Percentiles rank a stretch among this genome's conserved stretches.
These are phyloP conservation scores for Myrmecobius fasciatus DNA, from an alignment of 2,113 vertebrate genomes.

Conservation along the genomic window DNA sequence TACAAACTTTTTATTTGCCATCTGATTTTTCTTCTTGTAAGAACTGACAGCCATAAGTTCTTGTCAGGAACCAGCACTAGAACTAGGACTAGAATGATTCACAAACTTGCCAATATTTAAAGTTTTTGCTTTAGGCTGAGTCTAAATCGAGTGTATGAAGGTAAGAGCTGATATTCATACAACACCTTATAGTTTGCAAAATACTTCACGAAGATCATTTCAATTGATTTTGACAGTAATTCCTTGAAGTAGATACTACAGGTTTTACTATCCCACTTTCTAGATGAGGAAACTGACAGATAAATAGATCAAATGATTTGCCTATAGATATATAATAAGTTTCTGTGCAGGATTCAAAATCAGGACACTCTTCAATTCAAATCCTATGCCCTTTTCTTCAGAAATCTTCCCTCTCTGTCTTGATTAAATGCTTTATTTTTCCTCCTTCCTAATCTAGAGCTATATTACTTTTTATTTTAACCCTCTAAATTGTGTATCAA, in stretches of 20 bases:
- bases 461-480: background rate
- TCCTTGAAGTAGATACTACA: background rate
- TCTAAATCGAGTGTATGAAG: conserved; percentile 33
- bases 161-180: background rate
- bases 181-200: background rate
- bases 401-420: background rate
- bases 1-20: conserved; percentile 2
- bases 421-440: background rate
- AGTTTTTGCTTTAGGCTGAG: background rate
- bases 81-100: background rate
- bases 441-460: background rate
- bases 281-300: background rate
- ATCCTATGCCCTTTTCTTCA: background rate
- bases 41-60: background rate
- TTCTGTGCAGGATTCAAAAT: background rate
- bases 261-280: background rate
- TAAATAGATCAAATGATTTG: background rate
- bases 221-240: background rate
- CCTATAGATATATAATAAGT: background rate
- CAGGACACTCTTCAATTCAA: too few relatives aligned
- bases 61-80: conserved; percentile 11
- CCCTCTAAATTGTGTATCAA: conserved; percentile 10
- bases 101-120: conserved; percentile 16
- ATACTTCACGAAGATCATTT: background rate
- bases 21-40: conserved; percentile 30